Percentiles rank a stretch among this genome's conserved stretches.
Conservation (phyloP, 2,797 vertebrate species). For the Macropus fuliginosus region DNA sequence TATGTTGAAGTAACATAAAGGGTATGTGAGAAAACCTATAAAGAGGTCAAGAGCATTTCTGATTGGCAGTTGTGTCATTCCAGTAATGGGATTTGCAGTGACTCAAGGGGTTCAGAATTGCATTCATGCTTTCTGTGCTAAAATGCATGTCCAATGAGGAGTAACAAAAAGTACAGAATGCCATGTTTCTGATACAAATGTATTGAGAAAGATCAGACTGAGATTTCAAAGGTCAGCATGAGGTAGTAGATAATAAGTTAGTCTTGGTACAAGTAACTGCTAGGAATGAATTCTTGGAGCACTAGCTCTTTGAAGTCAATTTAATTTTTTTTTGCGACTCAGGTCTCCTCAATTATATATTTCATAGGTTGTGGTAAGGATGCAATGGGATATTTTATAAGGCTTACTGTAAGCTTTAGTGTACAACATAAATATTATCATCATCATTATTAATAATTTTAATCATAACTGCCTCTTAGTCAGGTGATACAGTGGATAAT, state of each 20-base stretch:
- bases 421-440: not conserved
- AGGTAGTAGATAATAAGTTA: not conserved
- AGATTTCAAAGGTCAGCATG: not conserved
- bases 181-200: not conserved
- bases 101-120: not conserved
- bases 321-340: not conserved
- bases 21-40: slow-evolving; percentile 1
- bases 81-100: not conserved
- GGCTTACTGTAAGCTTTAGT: not conserved
- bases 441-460: not conserved
- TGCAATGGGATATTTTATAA: not conserved
- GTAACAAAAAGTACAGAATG: not conserved
- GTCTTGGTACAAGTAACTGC: not conserved
- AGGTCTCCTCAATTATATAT: not conserved
- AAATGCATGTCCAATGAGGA: not conserved
- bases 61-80: slow-evolving; percentile 12
- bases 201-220: not conserved
- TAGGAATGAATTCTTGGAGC: not conserved
- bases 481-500: not conserved
- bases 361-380: not conserved
- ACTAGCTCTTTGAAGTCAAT: not conserved
- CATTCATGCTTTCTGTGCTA: not conserved
- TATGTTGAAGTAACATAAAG: not conserved
- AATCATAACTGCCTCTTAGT: not conserved
- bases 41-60: not conserved